phyloP scores from a whole-genome alignment of 2,888 invertebrate genomes.

The Punctoribates punctum region DNA sequence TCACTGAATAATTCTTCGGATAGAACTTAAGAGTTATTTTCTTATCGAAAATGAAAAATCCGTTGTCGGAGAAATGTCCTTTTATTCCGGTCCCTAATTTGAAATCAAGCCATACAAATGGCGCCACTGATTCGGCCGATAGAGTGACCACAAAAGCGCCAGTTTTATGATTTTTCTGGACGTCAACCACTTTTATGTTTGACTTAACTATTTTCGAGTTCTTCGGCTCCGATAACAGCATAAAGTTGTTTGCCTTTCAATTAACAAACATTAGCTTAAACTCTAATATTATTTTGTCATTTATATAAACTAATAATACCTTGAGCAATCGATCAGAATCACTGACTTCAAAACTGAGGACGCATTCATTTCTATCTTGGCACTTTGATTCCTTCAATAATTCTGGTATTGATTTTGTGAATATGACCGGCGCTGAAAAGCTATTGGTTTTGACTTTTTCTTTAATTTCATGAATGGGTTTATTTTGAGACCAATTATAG shows the following conservation, averaged over 20 bases:
- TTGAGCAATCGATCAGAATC: no score
- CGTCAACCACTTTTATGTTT: background rate
- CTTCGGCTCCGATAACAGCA: conserved; percentile 27
- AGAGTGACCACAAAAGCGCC: conserved; percentile 36
- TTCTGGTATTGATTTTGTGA: conserved; percentile 36
- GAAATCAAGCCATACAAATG: conserved; percentile 65
- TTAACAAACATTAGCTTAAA: background rate
- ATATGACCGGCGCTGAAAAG: conserved; percentile 23
- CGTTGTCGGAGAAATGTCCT: conserved; percentile 73
- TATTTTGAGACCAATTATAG: conserved; percentile 46
- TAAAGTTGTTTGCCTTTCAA: conserved; percentile 20
- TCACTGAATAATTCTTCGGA: conserved; percentile 29
- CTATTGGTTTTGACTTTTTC: conserved; percentile 17
- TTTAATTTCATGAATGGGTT: conserved; percentile 25
- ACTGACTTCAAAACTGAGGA: background rate
- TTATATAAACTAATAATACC: no score
- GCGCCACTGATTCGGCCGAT: conserved; percentile 56
- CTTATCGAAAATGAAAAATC: conserved; percentile 58
- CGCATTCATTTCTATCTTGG: conserved; percentile 20
- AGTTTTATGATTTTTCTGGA: background rate
- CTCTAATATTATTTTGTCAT: background rate
- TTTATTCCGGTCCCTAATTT: conserved; percentile 54
- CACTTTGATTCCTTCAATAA: conserved; percentile 18
- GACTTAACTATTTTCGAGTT: conserved; percentile 9
- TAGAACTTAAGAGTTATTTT: conserved; percentile 51